Conservation (phyloP, 2,113 vertebrate species). For the Barnardius zonarius region DNA sequence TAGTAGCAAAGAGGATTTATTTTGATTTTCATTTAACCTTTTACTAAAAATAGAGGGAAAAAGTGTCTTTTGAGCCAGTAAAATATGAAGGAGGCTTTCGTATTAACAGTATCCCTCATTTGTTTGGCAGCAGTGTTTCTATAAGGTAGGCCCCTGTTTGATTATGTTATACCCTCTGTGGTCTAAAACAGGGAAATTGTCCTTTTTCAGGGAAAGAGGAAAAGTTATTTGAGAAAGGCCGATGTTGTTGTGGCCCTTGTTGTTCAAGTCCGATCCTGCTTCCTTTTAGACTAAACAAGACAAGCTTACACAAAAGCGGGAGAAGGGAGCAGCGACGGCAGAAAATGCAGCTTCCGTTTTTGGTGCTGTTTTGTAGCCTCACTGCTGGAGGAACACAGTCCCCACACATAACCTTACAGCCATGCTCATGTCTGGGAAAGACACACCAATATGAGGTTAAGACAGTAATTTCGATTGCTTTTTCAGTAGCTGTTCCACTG, state of each 20-base stretch:
- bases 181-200: neutral
- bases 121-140: neutral
- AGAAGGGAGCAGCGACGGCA: constrained; percentile 8
- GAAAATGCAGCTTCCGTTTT: constrained; percentile 7
- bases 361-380: neutral
- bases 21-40: constrained; percentile 29
- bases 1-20: constrained; percentile 19
- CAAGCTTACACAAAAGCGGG: constrained; percentile 28
- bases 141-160: neutral
- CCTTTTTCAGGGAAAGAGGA: constrained; percentile 12
- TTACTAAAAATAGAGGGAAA: neutral
- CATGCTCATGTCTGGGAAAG: neutral
- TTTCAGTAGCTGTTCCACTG: neutral
- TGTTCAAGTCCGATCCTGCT: constrained; percentile 21
- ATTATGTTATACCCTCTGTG: neutral
- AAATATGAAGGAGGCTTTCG: neutral
- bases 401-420: neutral
- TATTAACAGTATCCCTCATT: neutral
- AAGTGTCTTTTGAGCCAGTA: neutral
- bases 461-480: neutral
- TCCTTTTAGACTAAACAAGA: constrained; percentile 68
- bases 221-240: constrained; percentile 17
- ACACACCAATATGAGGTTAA: neutral
- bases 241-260: neutral
- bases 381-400: neutral